phyloP scores from a whole-genome alignment of 2,113 vertebrate species.

The Aldabrachelys gigantea region DNA sequence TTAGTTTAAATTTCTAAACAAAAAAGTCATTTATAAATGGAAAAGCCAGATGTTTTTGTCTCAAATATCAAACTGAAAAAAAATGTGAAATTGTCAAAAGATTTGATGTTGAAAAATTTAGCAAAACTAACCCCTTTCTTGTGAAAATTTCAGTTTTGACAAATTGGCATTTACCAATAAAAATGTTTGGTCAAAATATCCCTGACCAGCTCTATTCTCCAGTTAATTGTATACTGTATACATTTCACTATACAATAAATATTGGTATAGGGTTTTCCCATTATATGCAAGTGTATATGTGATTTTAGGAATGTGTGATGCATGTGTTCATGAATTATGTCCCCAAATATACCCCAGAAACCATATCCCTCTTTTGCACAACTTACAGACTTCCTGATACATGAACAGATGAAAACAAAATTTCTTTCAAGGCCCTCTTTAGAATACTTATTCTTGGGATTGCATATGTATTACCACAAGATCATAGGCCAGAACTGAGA shows the following conservation, averaged over 20 bases:
- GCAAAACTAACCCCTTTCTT: too few relatives aligned
- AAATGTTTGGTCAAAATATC: too few relatives aligned
- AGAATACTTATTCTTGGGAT: neutral
- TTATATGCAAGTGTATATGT: neutral
- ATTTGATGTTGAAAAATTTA: too few relatives aligned
- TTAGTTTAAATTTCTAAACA: too few relatives aligned
- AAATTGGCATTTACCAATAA: too few relatives aligned
- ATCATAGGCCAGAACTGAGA: neutral
- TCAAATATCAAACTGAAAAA: too few relatives aligned
- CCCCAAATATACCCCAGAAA: neutral
- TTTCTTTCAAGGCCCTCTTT: neutral
- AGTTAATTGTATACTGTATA: neutral
- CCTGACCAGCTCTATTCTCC: neutral
- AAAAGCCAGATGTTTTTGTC: too few relatives aligned
- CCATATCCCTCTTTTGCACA: neutral
- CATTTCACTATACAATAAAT: neutral
- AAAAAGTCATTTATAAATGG: too few relatives aligned
- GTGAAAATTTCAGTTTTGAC: too few relatives aligned
- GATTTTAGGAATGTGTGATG: neutral
- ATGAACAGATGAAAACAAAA: neutral
- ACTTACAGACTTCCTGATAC: neutral
- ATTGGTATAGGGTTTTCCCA: neutral
- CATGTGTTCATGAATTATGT: neutral
- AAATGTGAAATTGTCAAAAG: too few relatives aligned
- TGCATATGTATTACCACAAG: neutral